A percentile compares a stretch with the other conserved stretches of the same genome.
Conservation (phyloP, 2,113 vertebrate species). For the Epinephelus lanceolatus region DNA sequence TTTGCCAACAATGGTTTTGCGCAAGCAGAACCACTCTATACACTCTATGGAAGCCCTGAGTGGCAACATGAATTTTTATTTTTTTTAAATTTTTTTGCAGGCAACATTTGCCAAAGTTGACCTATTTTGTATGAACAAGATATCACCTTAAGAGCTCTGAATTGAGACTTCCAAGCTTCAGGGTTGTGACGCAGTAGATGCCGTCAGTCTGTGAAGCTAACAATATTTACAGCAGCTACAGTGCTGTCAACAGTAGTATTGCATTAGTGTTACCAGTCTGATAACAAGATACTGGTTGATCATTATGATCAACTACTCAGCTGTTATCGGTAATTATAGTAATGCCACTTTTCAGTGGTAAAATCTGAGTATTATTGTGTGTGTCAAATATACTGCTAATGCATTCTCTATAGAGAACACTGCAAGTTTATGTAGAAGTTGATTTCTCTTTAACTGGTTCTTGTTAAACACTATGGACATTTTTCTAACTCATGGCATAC, state of each 20-base stretch:
- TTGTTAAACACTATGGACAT: too few species aligned
- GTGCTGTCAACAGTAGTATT: neutral
- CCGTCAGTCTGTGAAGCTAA: neutral
- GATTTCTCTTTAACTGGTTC: too few species aligned
- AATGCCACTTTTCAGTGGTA: neutral
- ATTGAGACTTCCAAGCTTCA: neutral
- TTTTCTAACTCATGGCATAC: neutral
- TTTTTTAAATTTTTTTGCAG: neutral
- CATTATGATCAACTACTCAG: neutral
- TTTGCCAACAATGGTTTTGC: neutral
- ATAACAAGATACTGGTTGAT: neutral
- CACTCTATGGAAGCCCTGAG: neutral
- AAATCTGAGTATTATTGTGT: neutral
- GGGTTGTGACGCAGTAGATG: neutral
- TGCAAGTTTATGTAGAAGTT: too few species aligned
- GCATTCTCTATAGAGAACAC: too few species aligned
- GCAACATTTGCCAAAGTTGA: too few species aligned
- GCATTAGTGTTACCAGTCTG: neutral
- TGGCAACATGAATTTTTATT: too few species aligned
- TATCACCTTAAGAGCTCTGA: neutral
- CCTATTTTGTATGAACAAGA: too few species aligned
- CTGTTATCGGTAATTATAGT: neutral
- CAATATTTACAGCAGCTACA: neutral
- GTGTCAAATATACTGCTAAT: neutral
- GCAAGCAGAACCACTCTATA: neutral